Conservation (phyloP, 2,113 vertebrate genomes). For the Petrocephalus zakoni region DNA sequence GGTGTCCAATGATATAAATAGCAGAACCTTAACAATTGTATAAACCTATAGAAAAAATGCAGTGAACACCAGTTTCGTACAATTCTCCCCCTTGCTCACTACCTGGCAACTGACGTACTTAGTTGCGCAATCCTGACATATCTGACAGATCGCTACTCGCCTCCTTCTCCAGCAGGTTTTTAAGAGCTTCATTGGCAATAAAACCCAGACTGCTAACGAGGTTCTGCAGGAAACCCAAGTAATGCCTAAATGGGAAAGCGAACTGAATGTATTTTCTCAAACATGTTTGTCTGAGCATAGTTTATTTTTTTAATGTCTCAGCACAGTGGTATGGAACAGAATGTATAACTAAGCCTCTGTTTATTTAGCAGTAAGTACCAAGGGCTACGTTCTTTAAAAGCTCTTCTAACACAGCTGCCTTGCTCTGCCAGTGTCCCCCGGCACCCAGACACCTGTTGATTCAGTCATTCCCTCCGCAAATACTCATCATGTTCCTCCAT, state of each 20-base stretch:
- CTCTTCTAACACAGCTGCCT: background rate
- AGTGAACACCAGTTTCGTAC: background rate
- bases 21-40: background rate
- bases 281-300: background rate
- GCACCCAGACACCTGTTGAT: background rate
- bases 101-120: background rate
- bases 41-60: background rate
- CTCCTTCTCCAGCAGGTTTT: background rate
- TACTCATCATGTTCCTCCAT: background rate
- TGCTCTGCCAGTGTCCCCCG: background rate
- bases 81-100: background rate
- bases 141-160: background rate
- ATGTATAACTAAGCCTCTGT: background rate
- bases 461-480: slow-evolving; percentile 1
- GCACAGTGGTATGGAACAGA: background rate
- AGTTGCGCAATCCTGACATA: background rate
- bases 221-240: background rate
- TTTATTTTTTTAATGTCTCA: background rate
- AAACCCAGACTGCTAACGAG: background rate
- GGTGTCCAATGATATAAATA: background rate
- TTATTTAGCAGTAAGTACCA: background rate
- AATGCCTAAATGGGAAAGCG: background rate
- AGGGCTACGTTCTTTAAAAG: background rate
- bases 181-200: background rate
- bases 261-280: background rate